Base-by-base conservation (phyloP, 2,797 vertebrate genomes). In the Chromis chromis region DNA sequence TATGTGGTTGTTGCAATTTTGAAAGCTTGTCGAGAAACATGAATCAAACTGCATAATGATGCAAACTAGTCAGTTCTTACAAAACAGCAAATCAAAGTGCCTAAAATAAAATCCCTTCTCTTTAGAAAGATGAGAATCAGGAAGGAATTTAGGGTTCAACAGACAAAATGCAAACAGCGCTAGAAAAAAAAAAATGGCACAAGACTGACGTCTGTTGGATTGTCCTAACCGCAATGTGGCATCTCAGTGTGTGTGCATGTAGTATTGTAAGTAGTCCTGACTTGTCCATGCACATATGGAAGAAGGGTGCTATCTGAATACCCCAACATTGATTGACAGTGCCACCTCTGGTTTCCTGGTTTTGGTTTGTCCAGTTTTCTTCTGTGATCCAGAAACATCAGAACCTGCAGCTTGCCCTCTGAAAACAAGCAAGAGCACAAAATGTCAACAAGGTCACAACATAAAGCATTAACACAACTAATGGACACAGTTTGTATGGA, bases 241-340 rank as follows among this genome's bases (percentile, higher is more conserved):
- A 49, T 61, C 33, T 65, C 31, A 75, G 24, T 58, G 22, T 22
- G 27, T 63, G 68, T 66, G 53, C 17, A n/a, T 60, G 54, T 55
- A 19, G 17, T 44, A 46, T 64, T 42, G 55, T 3, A 73, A 52
- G 65, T 63, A 68, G 57, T 64, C 66, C 52, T 70, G 61, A 73
- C 71, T 58, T 69, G 58, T 79, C 56, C 46, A 4, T 60, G 56
- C 55, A 53, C 25, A 42, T 40, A 5, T 19, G 14, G n/a, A 52
- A 63, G 57, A 25, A 10, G 28, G 62, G 21, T 48, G 71, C 81
- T 94, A 94, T 93, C 91, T 94, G 86, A 96, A 96, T 8, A 86
- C 86, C 24, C 94, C 93, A 6, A 96, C 95, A 14, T 84, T 95
- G 85, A 96, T 96, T 0, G 95, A 96, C 57, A 96, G 91, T n/a